phyloP scores from a whole-genome alignment of 2,888 invertebrate genomes.

The Chaetogeoica ovagalla region DNA sequence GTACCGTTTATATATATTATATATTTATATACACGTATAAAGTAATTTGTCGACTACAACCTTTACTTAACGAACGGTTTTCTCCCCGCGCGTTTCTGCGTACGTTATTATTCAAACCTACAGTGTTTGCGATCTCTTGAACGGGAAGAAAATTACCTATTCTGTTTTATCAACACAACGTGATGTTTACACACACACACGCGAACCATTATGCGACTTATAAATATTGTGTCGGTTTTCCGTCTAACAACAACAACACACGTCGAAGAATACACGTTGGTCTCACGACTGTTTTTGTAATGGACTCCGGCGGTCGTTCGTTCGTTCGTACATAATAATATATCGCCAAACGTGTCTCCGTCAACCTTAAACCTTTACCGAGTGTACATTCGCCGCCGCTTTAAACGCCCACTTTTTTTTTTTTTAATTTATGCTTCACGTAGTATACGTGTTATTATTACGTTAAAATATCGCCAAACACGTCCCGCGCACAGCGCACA shows the following conservation, averaged over 20 bases:
- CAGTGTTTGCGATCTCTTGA: neutral
- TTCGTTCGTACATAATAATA: constrained; percentile 28
- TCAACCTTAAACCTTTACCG: neutral
- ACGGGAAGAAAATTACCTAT: constrained; percentile 27
- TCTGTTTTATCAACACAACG: constrained; percentile 22
- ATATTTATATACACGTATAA: too few relatives aligned
- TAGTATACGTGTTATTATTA: neutral
- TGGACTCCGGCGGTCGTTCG: neutral
- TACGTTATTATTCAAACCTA: constrained; percentile 15
- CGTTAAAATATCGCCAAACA: constrained; percentile 3
- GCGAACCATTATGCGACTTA: neutral
- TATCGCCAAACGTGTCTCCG: constrained; percentile 25
- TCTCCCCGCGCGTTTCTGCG: too few relatives aligned
- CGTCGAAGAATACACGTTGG: neutral
- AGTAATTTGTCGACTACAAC: too few relatives aligned
- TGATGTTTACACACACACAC: constrained; percentile 5
- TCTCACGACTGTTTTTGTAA: constrained; percentile 42
- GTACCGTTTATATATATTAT: too few relatives aligned
- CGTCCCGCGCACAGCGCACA: neutral
- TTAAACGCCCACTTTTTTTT: constrained; percentile 12
- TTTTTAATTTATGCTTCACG: constrained; percentile 5
- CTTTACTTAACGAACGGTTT: too few relatives aligned
- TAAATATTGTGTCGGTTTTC: constrained; percentile 30
- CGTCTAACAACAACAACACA: constrained; percentile 1
- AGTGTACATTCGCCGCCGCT: neutral